These are phyloP conservation scores for Toxonevra muliebris DNA, from an alignment of 2,888 invertebrate genomes.

Conservation along the genomic window DNA sequence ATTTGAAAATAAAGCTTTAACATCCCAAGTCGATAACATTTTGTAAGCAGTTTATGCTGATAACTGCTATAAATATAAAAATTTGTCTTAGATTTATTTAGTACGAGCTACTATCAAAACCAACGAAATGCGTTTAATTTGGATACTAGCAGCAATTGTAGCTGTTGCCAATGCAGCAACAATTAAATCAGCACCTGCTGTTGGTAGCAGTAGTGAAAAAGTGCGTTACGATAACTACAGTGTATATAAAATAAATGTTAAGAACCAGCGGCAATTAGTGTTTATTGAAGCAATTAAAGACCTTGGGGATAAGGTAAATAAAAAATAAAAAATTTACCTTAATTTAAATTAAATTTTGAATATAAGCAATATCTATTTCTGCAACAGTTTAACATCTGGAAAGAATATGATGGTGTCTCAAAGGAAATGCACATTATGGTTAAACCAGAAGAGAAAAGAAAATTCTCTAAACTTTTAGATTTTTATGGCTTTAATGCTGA, in stretches of 20 bases:
- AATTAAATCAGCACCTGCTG: conserved; percentile 33
- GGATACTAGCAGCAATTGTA: conserved; percentile 43
- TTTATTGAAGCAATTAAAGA: conserved; percentile 55
- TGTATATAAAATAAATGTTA: conserved; percentile 63
- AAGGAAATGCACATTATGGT: conserved; percentile 70
- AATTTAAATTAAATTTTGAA: background rate
- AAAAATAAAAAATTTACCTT: background rate
- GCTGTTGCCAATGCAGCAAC: conserved; percentile 42
- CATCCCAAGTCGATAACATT: too few relatives aligned
- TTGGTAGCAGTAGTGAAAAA: conserved; percentile 37
- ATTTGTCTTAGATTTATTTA: conserved; percentile 16
- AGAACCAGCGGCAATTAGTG: conserved; percentile 66
- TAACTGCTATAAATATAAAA: background rate
- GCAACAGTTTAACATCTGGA: conserved; percentile 58
- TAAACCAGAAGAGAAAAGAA: conserved; percentile 65
- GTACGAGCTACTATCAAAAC: background rate
- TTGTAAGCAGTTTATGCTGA: too few relatives aligned
- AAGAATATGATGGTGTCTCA: conserved; percentile 58
- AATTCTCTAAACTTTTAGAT: conserved; percentile 65
- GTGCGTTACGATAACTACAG: conserved; percentile 58
- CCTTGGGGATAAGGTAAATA: conserved; percentile 43
- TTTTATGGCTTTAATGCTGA: conserved; percentile 61
- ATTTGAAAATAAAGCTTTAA: too few relatives aligned
- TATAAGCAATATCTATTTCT: background rate
- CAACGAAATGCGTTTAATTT: conserved; percentile 42